These are phyloP conservation scores for Athrips mouffetella DNA, from an alignment of 2,888 invertebrate species.

Conservation along the genomic window DNA sequence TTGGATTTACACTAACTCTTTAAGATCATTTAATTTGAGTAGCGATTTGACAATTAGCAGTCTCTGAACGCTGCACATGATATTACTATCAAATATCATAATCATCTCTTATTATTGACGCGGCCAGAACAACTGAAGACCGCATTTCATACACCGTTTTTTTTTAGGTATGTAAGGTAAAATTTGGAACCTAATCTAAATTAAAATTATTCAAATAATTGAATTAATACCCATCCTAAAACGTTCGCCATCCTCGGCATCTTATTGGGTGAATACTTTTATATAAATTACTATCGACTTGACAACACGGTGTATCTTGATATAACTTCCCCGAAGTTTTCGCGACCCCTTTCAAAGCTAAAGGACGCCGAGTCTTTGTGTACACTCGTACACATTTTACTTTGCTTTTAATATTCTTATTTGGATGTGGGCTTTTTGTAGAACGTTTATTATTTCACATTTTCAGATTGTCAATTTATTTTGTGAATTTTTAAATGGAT, in stretches of 20 bases:
- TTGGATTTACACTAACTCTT: constrained; percentile 39
- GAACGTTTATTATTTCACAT: constrained; percentile 49
- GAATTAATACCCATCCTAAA: too few relatives aligned
- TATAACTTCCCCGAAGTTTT: constrained; percentile 34
- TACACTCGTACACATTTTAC: constrained; percentile 22
- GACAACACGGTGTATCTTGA: constrained; percentile 27
- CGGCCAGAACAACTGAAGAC: constrained; percentile 11
- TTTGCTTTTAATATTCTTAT: constrained; percentile 60
- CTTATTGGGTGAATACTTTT: neutral
- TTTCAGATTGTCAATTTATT: constrained; percentile 39
- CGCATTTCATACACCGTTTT: constrained; percentile 8
- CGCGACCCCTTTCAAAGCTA: constrained; percentile 30
- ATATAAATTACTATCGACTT: constrained; percentile 3
- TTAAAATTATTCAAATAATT: too few relatives aligned
- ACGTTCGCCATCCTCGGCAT: too few relatives aligned
- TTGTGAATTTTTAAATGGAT: constrained; percentile 56
- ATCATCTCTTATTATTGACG: neutral
- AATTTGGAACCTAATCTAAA: too few relatives aligned
- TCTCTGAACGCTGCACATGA: constrained; percentile 51
- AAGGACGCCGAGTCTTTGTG: constrained; percentile 19
- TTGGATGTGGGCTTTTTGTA: constrained; percentile 73
- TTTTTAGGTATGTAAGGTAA: neutral
- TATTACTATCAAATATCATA: constrained; percentile 16
- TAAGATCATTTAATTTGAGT: constrained; percentile 19
- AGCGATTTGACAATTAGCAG: constrained; percentile 34